A percentile compares a stretch with the other conserved stretches of the same genome.
phyloP scores from a whole-genome alignment of 2,888 invertebrate species.

The Drosophila testacea region DNA sequence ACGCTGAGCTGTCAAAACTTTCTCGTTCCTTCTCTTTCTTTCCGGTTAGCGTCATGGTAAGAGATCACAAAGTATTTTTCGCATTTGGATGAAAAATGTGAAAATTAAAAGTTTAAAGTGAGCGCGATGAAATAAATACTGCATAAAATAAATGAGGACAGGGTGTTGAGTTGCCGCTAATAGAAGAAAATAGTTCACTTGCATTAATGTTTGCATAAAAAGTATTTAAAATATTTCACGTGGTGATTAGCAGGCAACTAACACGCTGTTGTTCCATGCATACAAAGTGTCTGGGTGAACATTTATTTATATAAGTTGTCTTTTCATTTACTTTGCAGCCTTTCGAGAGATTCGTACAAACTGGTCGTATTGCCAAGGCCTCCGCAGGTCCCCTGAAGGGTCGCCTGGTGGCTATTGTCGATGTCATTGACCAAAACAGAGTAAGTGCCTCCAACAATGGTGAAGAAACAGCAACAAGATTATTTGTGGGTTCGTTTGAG shows the following conservation, averaged over 20 bases:
- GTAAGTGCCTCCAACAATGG: slow-evolving; percentile 85
- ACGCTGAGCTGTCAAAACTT: slow-evolving; percentile 62
- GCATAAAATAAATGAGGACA: slow-evolving; percentile 20
- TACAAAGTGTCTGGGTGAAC: slow-evolving; percentile 11
- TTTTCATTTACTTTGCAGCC: slow-evolving; percentile 86
- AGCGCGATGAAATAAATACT: slow-evolving; percentile 45
- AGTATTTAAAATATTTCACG: slow-evolving; percentile 51
- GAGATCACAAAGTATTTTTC: slow-evolving; percentile 59
- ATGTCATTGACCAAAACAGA: slow-evolving; percentile 98
- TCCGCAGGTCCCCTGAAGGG: slow-evolving; percentile 96
- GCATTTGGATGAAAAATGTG: slow-evolving; percentile 66
- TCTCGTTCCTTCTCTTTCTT: slow-evolving; percentile 83
- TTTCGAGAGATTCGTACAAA: slow-evolving; percentile 97
- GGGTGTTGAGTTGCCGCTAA: slow-evolving; percentile 12
- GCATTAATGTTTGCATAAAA: slow-evolving; percentile 8
- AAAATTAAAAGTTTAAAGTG: slow-evolving; percentile 63
- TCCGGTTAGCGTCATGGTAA: slow-evolving; percentile 85
- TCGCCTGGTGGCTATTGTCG: slow-evolving; percentile 96
- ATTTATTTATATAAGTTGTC: slow-evolving; percentile 23
- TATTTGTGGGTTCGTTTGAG: slow-evolving; percentile 9
- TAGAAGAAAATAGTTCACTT: slow-evolving; percentile 9
- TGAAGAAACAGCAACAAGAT: slow-evolving; percentile 1
- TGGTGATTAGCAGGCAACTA: slow-evolving; percentile 40
- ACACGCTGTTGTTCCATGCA: slow-evolving; percentile 26
- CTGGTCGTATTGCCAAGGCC: slow-evolving; percentile 98